A percentile compares a stretch with the other conserved stretches of the same genome.
Evolutionary conservation across 2,797 vertebrate genomes (phyloP).

Genomic region (Anguilla megastoma): DNA sequence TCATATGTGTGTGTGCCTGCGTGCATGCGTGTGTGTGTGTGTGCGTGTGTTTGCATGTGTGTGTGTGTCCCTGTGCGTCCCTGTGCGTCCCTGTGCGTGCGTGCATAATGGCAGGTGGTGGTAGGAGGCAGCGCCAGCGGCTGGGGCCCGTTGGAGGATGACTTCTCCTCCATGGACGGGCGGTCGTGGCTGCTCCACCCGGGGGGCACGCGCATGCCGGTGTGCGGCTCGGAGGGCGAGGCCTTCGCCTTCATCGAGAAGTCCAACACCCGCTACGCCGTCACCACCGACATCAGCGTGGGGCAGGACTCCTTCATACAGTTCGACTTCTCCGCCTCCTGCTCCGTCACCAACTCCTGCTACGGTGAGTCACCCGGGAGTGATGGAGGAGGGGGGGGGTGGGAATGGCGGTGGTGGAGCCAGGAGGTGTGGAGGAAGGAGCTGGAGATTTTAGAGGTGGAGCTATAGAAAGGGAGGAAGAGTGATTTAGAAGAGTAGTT

Average conservation of each 20-base stretch:
- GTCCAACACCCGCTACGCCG: constrained; percentile 93
- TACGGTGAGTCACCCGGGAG: constrained; percentile 78
- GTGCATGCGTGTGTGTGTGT: neutral
- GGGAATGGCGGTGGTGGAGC: neutral
- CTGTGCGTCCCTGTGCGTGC: neutral
- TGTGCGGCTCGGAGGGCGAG: constrained; percentile 93
- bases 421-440: neutral
- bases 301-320: constrained; percentile 94
- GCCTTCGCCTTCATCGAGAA: constrained; percentile 98
- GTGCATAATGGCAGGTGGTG: constrained; percentile 77
- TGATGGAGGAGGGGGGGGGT: neutral
- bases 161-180: constrained; percentile 87
- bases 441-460: neutral
- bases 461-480: neutral
- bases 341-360: constrained; percentile 96
- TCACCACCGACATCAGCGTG: constrained; percentile 92
- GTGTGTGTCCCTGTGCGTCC: neutral
- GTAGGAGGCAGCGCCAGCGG: constrained; percentile 96
- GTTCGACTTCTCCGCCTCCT: constrained; percentile 97
- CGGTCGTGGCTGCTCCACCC: constrained; percentile 97
- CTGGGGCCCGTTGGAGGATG: constrained; percentile 92
- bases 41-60: neutral
- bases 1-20: neutral
- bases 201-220: constrained; percentile 94
- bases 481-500: neutral